A percentile compares a stretch with the other conserved stretches of the same genome.
Evolutionary conservation across 2,113 vertebrate genomes (phyloP).

Genomic region (Salvator merianae): DNA sequence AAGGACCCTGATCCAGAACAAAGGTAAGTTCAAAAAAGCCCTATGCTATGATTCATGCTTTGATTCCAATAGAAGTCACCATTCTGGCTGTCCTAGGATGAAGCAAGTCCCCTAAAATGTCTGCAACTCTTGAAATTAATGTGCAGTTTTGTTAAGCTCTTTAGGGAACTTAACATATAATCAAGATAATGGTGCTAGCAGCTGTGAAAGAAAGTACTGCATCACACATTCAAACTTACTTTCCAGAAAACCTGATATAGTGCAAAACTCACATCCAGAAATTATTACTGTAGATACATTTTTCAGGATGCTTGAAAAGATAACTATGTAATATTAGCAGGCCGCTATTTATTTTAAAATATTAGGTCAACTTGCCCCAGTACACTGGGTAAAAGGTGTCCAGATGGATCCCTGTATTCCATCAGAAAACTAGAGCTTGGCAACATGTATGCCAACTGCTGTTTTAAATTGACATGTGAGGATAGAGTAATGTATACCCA

Average conservation of each 20-base stretch:
- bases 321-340: not conserved
- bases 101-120: too few relatives aligned
- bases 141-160: too few relatives aligned
- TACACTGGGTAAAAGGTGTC: not conserved
- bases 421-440: not conserved
- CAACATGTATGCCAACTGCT: not conserved
- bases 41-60: too few relatives aligned
- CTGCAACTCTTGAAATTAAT: too few relatives aligned
- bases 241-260: not conserved
- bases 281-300: not conserved
- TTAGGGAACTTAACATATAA: too few relatives aligned
- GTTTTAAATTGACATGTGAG: not conserved
- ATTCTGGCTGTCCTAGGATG: too few relatives aligned
- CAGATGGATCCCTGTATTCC: slow-evolving; percentile 5
- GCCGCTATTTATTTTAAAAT: not conserved
- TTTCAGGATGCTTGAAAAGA: not conserved
- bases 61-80: too few relatives aligned
- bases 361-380: not conserved
- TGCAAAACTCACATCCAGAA: not conserved
- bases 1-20: too few relatives aligned
- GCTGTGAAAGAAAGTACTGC: too few relatives aligned
- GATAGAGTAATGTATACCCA: not conserved
- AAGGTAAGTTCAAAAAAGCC: too few relatives aligned
- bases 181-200: too few relatives aligned
- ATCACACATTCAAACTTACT: not conserved